Base-by-base conservation (phyloP, 2,888 invertebrate genomes). In the Timandra comae region DNA sequence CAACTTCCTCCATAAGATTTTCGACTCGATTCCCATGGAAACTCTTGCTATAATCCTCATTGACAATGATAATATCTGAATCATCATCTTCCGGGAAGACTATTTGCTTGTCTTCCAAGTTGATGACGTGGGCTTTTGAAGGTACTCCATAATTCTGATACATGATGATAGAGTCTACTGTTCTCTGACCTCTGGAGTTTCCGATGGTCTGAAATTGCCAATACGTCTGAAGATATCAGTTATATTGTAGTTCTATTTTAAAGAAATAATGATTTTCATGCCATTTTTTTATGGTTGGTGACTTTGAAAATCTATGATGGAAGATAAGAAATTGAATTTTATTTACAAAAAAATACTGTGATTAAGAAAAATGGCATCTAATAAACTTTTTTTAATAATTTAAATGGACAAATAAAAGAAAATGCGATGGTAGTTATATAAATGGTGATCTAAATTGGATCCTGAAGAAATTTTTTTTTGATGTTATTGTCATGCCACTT, bases 161-260 rank as follows among this genome's bases (percentile, higher is more conserved):
- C 71, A 78, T 71, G 8, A 74, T 66, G 10, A 81, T 60, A 0
- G 78, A 85, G 30, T 84, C 82, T 0, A 73, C 81, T 79, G 91
- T 90, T 35, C 92, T 87, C 68, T 92, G 93, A 22, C 91, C 92
- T 38, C 91, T 87, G 0, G 90, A 91, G 71, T 90, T 91, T 0
- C 89, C 88, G 53, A 89, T 88, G 26, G 89, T 88, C 90, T 93
- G 94, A 71, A 93, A 93, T 60, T 93, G 92, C 93, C 93, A 93
- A 70, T 93, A 90, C 75, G 89, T 88, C 94, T 94, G 88, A 78
- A 86, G 82, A 79, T 77, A 87, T 86, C 85, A 86, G 82, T 82
- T 70, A 79, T 46, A 71, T n/a, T n/a, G n/a, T n/a, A n/a, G n/a
- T 7, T 7, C 5, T 5, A 1, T 8, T 22, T 22, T 2, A 8